phyloP scores from a whole-genome alignment of 2,888 invertebrate genomes.

The Limnephilus marmoratus region DNA sequence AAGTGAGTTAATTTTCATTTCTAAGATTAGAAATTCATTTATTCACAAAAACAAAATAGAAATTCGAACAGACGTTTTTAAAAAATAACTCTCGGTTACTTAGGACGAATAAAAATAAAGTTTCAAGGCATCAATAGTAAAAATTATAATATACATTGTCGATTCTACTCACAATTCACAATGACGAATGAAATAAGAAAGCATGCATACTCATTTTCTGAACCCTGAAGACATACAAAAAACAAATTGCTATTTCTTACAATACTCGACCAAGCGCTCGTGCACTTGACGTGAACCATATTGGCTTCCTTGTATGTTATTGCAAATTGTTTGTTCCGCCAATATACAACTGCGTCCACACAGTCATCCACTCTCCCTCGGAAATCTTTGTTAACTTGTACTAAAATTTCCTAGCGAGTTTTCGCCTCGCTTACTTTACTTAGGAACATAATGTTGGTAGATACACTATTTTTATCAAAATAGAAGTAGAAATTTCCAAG shows the following conservation, averaged over 20 bases:
- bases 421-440: slow-evolving; percentile 25
- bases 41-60: too few species aligned
- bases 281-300: neutral
- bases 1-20: too few species aligned
- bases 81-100: too few species aligned
- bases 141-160: too few species aligned
- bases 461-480: neutral
- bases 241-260: neutral
- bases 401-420: slow-evolving; percentile 28
- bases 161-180: neutral
- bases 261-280: neutral
- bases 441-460: neutral
- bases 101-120: too few species aligned
- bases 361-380: neutral
- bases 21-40: too few species aligned
- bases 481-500: neutral
- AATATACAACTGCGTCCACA: neutral
- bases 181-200: neutral
- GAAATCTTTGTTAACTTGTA: neutral
- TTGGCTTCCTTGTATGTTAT: neutral
- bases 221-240: neutral
- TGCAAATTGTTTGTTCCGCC: neutral
- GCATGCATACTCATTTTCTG: neutral
- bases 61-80: too few species aligned
- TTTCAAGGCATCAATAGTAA: too few species aligned